These are phyloP conservation scores for Leptopterna dolabrata DNA, from an alignment of 2,888 invertebrate genomes.

Conservation along the genomic window DNA sequence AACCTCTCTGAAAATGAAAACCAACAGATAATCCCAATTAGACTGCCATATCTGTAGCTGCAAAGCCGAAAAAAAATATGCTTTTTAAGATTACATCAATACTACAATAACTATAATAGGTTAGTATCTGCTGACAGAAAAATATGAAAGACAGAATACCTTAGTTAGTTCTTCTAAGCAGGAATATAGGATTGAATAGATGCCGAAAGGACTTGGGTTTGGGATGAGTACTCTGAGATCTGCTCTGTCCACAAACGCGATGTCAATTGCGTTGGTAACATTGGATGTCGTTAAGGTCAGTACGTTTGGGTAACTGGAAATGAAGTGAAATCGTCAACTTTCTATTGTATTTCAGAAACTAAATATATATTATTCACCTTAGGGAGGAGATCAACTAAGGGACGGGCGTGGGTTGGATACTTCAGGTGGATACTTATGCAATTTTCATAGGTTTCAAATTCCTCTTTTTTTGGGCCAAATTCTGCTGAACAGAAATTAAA, in stretches of 20 bases:
- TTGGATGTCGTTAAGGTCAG: slow-evolving; percentile 96
- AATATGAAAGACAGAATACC: slow-evolving; percentile 67
- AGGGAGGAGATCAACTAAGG: too few relatives aligned
- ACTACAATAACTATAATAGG: neutral
- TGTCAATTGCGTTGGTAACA: slow-evolving; percentile 91
- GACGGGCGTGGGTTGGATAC: too few relatives aligned
- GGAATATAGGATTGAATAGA: slow-evolving; percentile 84
- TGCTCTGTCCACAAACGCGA: slow-evolving; percentile 95
- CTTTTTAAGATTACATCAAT: too few relatives aligned
- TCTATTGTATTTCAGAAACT: neutral
- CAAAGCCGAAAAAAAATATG: too few relatives aligned
- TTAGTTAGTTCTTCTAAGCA: slow-evolving; percentile 86
- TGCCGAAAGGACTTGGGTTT: slow-evolving; percentile 80
- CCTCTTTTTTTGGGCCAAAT: too few relatives aligned
- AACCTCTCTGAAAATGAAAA: slow-evolving; percentile 36
- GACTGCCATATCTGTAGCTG: too few relatives aligned
- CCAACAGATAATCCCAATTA: too few relatives aligned
- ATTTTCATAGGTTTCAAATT: too few relatives aligned
- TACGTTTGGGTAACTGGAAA: slow-evolving; percentile 82
- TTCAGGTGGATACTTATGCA: too few relatives aligned
- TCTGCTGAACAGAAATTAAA: too few relatives aligned
- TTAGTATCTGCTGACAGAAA: too few relatives aligned
- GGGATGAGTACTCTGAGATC: slow-evolving; percentile 93
- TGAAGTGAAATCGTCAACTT: neutral
- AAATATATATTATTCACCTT: too few relatives aligned